Base-by-base conservation (phyloP, 2,888 invertebrate genomes). In the Allacma fusca region DNA sequence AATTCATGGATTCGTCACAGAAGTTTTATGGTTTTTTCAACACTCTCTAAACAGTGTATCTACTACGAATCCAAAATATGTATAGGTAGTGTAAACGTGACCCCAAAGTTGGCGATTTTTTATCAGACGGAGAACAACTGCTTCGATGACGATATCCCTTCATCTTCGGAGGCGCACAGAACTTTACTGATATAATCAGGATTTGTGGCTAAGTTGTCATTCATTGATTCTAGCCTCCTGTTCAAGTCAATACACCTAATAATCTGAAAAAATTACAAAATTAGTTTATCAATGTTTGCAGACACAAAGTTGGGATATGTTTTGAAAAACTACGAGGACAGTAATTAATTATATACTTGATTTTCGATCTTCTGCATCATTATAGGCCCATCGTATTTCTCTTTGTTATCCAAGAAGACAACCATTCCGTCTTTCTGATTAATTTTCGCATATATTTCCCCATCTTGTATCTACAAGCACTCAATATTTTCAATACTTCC, bases 381-480 rank as follows among this genome's bases (percentile, higher is more conserved):
- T 85, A 91, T 91, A 0, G 96, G 94, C 80, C 95, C 94, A 85
- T 96, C 94, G 87, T 94, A 97, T 87, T 96, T 96, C 86, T 97
- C 97, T 13, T 97, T 97, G 87, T 95, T 95, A 86, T 98, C 97
- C 84, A 95, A 91, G 87, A 98, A 98, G 75, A 96, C 91, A 21
- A 98, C 97, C 97, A 98, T 98, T 19, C 98, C 97, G 88, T 98
- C 97, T 87, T 95, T 95, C 88, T 97, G 96, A 88, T 97, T 97
- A 83, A 98, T 97, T 85, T 94, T 94, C 29, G 98, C 98, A 88
- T 93, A 97, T 84, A 98, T 98, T 89, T 97, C 96, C 75, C 95
- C 94, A 86, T 96, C 96, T 88, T 97, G 96, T 85, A 98, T 98
- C 96, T 97, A 82, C 13, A 13, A 34, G 83, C n/a, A 13, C 43